Conservation (phyloP, 2,113 vertebrate genomes). For the Alethe castanea region DNA sequence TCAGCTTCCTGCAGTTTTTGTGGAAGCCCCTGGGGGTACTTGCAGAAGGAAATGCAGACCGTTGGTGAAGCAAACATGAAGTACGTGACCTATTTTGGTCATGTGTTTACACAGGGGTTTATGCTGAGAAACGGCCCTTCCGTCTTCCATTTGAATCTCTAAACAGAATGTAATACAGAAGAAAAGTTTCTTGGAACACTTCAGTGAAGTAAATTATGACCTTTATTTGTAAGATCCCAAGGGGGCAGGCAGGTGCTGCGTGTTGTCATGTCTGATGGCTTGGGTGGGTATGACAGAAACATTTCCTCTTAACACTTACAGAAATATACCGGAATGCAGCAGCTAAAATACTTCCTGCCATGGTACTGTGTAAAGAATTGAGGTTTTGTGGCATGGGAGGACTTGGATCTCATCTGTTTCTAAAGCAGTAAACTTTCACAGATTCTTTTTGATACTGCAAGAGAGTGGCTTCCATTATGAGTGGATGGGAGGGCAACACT, state of each 20-base stretch:
- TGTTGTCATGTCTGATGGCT: background rate
- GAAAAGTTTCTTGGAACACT: background rate
- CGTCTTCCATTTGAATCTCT: background rate
- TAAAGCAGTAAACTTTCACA: background rate
- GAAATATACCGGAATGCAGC: background rate
- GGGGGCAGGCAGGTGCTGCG: background rate
- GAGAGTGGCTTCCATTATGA: background rate
- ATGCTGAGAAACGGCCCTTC: background rate
- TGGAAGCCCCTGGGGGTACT: background rate
- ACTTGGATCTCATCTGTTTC: background rate
- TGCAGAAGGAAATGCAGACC: background rate
- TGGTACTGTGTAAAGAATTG: fast-evolving
- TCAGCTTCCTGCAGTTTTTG: background rate
- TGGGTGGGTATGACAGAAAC: background rate
- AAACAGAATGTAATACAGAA: background rate
- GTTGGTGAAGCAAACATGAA: background rate
- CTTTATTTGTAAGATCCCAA: background rate
- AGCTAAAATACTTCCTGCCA: background rate
- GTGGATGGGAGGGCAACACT: background rate
- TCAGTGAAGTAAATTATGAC: background rate
- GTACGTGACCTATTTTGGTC: background rate
- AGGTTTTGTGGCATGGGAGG: background rate
- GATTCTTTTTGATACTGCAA: background rate
- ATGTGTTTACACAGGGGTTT: background rate
- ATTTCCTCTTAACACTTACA: fast-evolving